Evolutionary conservation across 2,797 vertebrate genomes (phyloP).

Genomic region (Eutrigla gurnardus): DNA sequence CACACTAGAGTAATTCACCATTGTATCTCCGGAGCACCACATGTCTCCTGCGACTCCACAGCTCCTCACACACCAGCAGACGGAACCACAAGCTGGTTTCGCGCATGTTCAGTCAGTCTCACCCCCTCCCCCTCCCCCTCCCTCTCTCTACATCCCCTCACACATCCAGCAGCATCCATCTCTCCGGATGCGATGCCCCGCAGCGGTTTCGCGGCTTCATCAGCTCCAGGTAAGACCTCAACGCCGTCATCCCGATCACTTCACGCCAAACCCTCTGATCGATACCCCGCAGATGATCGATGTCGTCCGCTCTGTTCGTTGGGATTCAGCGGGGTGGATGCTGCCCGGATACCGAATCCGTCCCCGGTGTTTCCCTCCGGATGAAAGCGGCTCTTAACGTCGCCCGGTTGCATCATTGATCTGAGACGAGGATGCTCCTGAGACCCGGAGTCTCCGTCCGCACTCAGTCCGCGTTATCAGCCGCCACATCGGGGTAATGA

Average conservation of each 20-base stretch:
- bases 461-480: too few relatives aligned
- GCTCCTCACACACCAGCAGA: too few relatives aligned
- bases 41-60: too few relatives aligned
- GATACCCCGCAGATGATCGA: not conserved
- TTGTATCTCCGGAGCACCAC: too few relatives aligned
- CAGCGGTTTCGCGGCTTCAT: slow-evolving; percentile 16
- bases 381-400: too few relatives aligned
- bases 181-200: slow-evolving; percentile 36
- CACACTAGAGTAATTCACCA: too few relatives aligned
- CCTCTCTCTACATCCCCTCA: slow-evolving; percentile 2
- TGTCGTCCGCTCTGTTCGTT: not conserved
- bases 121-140: not conserved
- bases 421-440: too few relatives aligned
- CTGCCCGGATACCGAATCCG: not conserved
- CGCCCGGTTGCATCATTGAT: too few relatives aligned
- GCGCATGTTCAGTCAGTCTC: slow-evolving; percentile 65
- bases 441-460: too few relatives aligned
- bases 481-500: too few relatives aligned
- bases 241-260: not conserved
- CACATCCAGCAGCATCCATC: slow-evolving; percentile 51
- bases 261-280: not conserved
- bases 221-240: slow-evolving; percentile 53
- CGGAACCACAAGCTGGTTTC: slow-evolving; percentile 30
- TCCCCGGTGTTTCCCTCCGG: too few relatives aligned
- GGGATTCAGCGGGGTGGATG: slow-evolving; percentile 16